These are phyloP conservation scores for Tachina fera DNA, from an alignment of 2,888 invertebrate genomes.

Conservation along the genomic window DNA sequence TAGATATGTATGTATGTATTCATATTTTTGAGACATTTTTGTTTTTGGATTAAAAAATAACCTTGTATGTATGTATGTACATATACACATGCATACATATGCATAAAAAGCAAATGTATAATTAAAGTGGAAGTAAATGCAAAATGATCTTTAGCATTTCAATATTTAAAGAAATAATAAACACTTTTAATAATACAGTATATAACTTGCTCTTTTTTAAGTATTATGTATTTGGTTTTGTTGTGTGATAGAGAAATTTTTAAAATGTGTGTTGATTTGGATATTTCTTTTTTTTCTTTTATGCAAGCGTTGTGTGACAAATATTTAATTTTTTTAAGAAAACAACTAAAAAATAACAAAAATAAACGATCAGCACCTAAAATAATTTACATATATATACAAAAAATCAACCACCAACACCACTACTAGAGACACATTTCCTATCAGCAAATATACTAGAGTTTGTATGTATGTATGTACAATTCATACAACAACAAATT, in stretches of 20 bases:
- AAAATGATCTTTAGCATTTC: conserved; percentile 64
- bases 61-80: conserved; percentile 13
- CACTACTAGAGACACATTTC: conserved; percentile 8
- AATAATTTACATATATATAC: conserved; percentile 26
- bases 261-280: conserved; percentile 24
- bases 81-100: background rate
- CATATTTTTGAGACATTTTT: conserved; percentile 4
- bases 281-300: conserved; percentile 17
- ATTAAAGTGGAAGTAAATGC: conserved; percentile 53
- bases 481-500: conserved; percentile 19
- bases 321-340: conserved; percentile 41
- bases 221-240: conserved; percentile 32
- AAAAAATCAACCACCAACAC: conserved; percentile 47
- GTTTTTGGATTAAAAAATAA: conserved; percentile 24
- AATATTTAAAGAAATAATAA: conserved; percentile 34
- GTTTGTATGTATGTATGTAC: background rate
- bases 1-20: background rate
- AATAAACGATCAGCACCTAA: conserved; percentile 52
- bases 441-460: conserved; percentile 25
- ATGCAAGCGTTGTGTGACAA: conserved; percentile 41
- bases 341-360: conserved; percentile 22
- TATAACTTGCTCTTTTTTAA: conserved; percentile 15
- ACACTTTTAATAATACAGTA: conserved; percentile 32
- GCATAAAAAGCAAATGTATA: conserved; percentile 37
- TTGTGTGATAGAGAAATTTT: conserved; percentile 28